Conservation (phyloP, 1,140 invertebrate genomes). For the Diachasmimorpha longicaudata region DNA sequence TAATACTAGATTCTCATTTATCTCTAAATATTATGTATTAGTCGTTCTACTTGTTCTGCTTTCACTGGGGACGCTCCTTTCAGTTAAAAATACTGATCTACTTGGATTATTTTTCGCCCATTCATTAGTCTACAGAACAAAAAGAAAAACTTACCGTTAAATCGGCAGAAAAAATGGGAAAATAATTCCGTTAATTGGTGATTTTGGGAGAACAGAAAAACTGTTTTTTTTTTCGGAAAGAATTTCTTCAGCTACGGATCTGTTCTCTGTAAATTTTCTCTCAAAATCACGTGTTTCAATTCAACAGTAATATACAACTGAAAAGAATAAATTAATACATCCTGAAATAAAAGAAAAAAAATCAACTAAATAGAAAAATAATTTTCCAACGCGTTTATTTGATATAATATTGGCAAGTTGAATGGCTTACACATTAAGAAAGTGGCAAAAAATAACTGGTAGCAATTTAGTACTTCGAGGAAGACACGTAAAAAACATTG, state of each 20-base stretch:
- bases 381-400: conserved; percentile 59
- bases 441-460: conserved; percentile 37
- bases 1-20: conserved; percentile 2
- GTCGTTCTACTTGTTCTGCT: conserved; percentile 3
- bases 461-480: conserved; percentile 46
- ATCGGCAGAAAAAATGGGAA: conserved; percentile 29
- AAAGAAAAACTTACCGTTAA: conserved; percentile 32
- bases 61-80: not conserved
- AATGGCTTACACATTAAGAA: conserved; percentile 55
- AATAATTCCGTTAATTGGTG: conserved; percentile 15
- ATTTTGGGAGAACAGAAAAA: not conserved
- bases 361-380: conserved; percentile 23
- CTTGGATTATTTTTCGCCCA: not conserved
- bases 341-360: conserved; percentile 31
- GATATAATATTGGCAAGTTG: conserved; percentile 58
- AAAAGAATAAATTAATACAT: not conserved
- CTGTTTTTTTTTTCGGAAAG: not conserved
- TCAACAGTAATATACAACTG: too few species aligned
- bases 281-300: too few species aligned
- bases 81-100: not conserved
- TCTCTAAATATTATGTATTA: conserved; percentile 5
- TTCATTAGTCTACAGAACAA: not conserved
- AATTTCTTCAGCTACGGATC: too few species aligned
- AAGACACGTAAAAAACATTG: conserved; percentile 41
- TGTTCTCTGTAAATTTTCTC: too few species aligned